Percentiles rank a stretch among this genome's conserved stretches.
Conservation (phyloP, 2,113 vertebrate genomes). For the Nerophis lumbriciformis region DNA sequence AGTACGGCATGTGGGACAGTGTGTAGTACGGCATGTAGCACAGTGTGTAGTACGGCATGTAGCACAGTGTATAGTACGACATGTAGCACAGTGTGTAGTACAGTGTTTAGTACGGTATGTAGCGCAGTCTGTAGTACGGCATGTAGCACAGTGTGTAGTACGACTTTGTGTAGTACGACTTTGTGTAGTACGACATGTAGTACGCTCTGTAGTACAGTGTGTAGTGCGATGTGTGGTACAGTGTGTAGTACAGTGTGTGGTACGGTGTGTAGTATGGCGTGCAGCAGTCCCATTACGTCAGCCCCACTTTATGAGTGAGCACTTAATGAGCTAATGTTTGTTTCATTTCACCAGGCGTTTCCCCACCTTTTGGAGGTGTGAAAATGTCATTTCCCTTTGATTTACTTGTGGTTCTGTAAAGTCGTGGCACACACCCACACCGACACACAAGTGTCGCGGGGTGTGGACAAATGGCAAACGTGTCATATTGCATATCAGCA, state of each 20-base stretch:
- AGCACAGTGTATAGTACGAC: no score
- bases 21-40: no score
- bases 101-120: no score
- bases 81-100: no score
- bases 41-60: no score
- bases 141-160: no score
- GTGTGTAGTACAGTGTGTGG: not conserved
- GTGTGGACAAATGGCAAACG: not conserved
- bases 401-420: constrained; percentile 24
- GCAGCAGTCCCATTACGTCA: not conserved
- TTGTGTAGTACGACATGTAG: not conserved
- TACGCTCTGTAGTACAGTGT: no score
- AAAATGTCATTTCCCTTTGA: constrained; percentile 5
- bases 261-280: not conserved
- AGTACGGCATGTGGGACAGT: no score
- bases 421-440: constrained; percentile 24
- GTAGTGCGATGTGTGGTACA: no score
- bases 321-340: constrained; percentile 37
- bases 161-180: no score
- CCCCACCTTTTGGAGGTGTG: constrained; percentile 22
- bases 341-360: constrained; percentile 49
- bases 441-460: not conserved
- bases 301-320: constrained; percentile 4
- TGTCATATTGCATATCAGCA: no score
- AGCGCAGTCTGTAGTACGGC: no score